Percentiles rank a stretch among this genome's conserved stretches.
Conservation (phyloP, 2,888 invertebrate genomes). For the Bellardia pandia region DNA sequence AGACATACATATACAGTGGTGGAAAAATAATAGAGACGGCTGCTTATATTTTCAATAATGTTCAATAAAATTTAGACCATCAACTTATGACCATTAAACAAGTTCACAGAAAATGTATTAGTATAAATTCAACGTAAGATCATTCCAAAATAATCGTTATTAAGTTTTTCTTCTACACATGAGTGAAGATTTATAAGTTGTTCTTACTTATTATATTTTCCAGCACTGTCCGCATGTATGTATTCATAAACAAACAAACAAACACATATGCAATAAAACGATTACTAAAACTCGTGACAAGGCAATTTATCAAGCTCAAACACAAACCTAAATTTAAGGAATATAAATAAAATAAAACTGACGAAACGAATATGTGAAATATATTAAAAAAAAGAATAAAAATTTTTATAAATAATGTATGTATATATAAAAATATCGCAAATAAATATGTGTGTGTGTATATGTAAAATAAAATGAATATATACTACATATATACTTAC, state of each 20-base stretch:
- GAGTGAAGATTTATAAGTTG: no score
- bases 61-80: no score
- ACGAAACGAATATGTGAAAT: constrained; percentile 28
- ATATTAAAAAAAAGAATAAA: background rate
- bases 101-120: no score
- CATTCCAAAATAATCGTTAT: no score
- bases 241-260: background rate
- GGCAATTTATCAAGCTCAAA: constrained; percentile 82
- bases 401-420: background rate
- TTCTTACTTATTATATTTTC: no score
- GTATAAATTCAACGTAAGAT: no score
- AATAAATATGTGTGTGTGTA: background rate
- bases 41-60: no score
- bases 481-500: background rate
- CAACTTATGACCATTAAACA: no score
- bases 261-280: constrained; percentile 64
- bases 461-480: constrained; percentile 15
- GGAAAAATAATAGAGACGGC: no score
- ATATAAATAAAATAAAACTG: constrained; percentile 58
- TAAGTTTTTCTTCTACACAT: no score
- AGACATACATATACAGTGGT: constrained; percentile 20
- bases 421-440: no score
- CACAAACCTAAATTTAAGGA: constrained; percentile 67
- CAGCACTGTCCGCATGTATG: background rate
- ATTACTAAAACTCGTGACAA: constrained; percentile 78